Evolutionary conservation across 1,140 invertebrate species (phyloP).

Genomic region (Polypedilum vanderplanki): DNA sequence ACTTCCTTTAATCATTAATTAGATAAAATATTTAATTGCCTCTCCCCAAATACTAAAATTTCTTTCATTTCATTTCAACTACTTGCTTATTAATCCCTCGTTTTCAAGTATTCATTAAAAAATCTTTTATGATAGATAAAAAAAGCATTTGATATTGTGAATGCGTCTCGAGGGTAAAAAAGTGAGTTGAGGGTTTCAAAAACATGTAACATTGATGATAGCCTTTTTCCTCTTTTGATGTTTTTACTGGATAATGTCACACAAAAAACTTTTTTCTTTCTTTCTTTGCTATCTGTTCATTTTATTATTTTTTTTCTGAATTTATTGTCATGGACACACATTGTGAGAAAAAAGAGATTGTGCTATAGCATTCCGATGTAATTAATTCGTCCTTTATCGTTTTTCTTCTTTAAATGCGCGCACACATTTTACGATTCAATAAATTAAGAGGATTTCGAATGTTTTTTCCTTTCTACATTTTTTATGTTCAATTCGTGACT

Average conservation of each 20-base stretch:
- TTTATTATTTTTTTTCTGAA: not conserved
- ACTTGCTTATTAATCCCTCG: too few relatives aligned
- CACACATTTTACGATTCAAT: slow-evolving; percentile 15
- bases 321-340: slow-evolving; percentile 17
- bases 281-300: not conserved
- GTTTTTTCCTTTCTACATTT: not conserved
- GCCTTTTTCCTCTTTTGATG: not conserved
- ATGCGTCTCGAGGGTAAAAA: too few relatives aligned
- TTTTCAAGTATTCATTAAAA: too few relatives aligned
- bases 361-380: not conserved
- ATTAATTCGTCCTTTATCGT: slow-evolving; percentile 13
- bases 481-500: slow-evolving; percentile 6
- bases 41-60: too few relatives aligned
- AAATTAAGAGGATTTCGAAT: slow-evolving; percentile 24
- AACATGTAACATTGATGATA: not conserved
- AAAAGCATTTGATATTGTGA: too few relatives aligned
- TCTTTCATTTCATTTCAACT: too few relatives aligned
- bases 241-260: not conserved
- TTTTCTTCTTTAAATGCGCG: not conserved
- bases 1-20: too few relatives aligned
- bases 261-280: not conserved
- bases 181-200: too few relatives aligned
- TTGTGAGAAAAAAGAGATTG: not conserved
- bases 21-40: too few relatives aligned
- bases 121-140: too few relatives aligned